Conservation (phyloP, 2,888 invertebrate species). For the Rhabditoides inermis region DNA sequence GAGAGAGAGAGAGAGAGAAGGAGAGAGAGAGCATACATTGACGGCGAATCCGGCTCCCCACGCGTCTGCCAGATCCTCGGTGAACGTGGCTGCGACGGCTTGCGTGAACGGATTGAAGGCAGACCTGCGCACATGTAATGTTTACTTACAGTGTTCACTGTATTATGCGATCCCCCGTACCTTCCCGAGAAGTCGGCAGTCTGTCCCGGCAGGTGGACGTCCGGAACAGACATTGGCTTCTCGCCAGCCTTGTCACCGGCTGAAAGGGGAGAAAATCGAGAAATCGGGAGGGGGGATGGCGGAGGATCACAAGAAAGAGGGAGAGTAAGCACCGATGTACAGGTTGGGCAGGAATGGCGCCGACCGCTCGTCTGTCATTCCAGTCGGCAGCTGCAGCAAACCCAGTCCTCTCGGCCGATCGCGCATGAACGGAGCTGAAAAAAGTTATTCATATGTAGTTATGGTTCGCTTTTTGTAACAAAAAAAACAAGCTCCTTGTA, state of each 20-base stretch:
- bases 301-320: too few species aligned
- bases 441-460: too few species aligned
- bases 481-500: too few species aligned
- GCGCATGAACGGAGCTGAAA: slow-evolving; percentile 10
- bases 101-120: slow-evolving; percentile 46
- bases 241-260: slow-evolving; percentile 36
- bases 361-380: slow-evolving; percentile 16
- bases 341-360: slow-evolving; percentile 18
- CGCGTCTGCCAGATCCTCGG: slow-evolving; percentile 45
- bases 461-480: too few species aligned
- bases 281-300: too few species aligned
- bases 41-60: slow-evolving; percentile 44
- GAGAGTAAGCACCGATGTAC: slow-evolving; percentile 26
- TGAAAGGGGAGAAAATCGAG: too few species aligned
- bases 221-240: slow-evolving; percentile 36
- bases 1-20: too few species aligned
- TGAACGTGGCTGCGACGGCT: slow-evolving; percentile 35
- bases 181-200: slow-evolving; percentile 33
- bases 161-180: too few species aligned
- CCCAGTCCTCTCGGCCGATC: slow-evolving; percentile 19
- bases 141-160: too few species aligned
- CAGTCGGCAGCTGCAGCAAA: slow-evolving; percentile 16
- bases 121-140: slow-evolving; percentile 18
- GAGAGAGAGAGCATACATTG: slow-evolving; percentile 33
- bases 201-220: slow-evolving; percentile 38